Evolutionary conservation across 2,888 invertebrate genomes (phyloP).

Genomic region (Acleris emargana): DNA sequence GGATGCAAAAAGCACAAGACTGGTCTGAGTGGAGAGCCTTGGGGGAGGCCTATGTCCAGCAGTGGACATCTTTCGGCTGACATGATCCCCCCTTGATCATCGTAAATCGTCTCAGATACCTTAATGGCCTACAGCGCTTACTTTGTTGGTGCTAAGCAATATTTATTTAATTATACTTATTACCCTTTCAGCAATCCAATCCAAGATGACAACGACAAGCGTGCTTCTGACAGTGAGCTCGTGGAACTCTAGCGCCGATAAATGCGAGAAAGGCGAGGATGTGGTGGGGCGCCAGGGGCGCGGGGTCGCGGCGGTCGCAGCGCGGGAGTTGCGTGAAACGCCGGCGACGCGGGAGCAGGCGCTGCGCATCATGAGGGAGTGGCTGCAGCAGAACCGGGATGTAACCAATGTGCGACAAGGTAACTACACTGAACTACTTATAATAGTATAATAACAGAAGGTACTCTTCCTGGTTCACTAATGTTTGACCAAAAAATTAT

Average conservation of each 20-base stretch:
- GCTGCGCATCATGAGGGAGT: slow-evolving; percentile 86
- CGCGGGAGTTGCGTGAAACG: slow-evolving; percentile 88
- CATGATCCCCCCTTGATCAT: too few relatives aligned
- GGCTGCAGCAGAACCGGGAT: slow-evolving; percentile 88
- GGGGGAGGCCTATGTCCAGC: too few relatives aligned
- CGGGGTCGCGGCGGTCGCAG: slow-evolving; percentile 80
- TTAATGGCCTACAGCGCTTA: too few relatives aligned
- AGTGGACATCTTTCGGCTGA: too few relatives aligned
- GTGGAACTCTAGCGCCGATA: slow-evolving; percentile 63
- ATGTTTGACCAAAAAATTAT: too few relatives aligned
- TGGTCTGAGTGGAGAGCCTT: too few relatives aligned
- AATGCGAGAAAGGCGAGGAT: slow-evolving; percentile 57
- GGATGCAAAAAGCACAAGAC: too few relatives aligned
- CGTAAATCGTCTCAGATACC: too few relatives aligned
- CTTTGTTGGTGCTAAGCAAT: too few relatives aligned
- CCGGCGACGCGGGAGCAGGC: slow-evolving; percentile 85
- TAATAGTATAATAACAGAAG: too few relatives aligned
- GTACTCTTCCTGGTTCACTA: too few relatives aligned
- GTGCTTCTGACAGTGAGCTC: slow-evolving; percentile 69
- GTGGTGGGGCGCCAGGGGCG: slow-evolving; percentile 51
- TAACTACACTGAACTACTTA: slow-evolving; percentile 46
- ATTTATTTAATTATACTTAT: too few relatives aligned
- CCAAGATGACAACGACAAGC: slow-evolving; percentile 72
- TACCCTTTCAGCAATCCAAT: background rate
- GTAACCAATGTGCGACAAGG: slow-evolving; percentile 87